These are phyloP conservation scores for Aegotheles bennettii DNA, from an alignment of 2,113 vertebrate species.

Conservation along the genomic window DNA sequence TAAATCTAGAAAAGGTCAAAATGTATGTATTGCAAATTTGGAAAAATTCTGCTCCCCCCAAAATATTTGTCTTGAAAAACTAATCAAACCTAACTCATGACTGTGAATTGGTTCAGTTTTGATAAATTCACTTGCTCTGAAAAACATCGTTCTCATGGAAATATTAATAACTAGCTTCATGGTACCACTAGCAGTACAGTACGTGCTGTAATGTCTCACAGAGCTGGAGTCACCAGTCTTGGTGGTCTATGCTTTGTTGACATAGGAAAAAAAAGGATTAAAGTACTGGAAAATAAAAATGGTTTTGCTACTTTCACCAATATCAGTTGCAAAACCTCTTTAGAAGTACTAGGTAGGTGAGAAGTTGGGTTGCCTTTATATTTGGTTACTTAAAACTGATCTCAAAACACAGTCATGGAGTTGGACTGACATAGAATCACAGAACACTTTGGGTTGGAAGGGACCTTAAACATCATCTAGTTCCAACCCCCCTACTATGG, in stretches of 20 bases:
- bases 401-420: neutral
- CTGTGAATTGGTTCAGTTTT: neutral
- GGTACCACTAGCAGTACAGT: neutral
- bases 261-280: neutral
- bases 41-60: neutral
- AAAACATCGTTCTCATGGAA: neutral
- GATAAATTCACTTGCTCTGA: neutral
- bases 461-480: too few relatives aligned
- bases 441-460: too few relatives aligned
- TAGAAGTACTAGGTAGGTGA: neutral
- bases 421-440: rapidly evolving
- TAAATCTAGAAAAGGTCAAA: constrained; percentile 11
- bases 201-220: neutral
- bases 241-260: neutral
- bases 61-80: neutral
- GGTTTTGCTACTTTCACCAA: neutral
- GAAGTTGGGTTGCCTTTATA: neutral
- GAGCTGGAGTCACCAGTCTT: neutral
- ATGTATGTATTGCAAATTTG: neutral
- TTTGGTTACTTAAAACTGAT: neutral
- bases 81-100: neutral
- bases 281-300: neutral
- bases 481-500: too few relatives aligned
- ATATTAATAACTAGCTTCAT: neutral
- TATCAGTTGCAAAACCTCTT: neutral